A percentile compares a stretch with the other conserved stretches of the same genome.
These are phyloP conservation scores for Amblyjoppa fuscipennis DNA, from an alignment of 2,888 invertebrate species.

Conservation along the genomic window DNA sequence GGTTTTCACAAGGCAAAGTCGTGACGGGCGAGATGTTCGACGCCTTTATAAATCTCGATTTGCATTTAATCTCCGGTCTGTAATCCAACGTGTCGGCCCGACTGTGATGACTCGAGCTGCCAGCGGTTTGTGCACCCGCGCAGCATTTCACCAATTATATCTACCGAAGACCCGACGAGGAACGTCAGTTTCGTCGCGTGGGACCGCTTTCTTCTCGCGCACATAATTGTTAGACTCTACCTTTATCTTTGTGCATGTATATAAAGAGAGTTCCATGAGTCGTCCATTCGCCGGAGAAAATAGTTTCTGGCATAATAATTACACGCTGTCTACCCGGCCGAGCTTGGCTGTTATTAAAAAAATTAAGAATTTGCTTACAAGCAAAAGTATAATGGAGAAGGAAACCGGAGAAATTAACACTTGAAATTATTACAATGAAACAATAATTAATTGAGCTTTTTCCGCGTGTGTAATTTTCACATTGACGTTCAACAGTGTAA, in stretches of 20 bases:
- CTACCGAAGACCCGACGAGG: slow-evolving; percentile 27
- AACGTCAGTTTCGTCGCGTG: slow-evolving; percentile 62
- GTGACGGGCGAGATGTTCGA: slow-evolving; percentile 42
- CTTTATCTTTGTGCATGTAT: slow-evolving; percentile 21
- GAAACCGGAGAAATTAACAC: not conserved
- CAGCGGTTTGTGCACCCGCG: slow-evolving; percentile 48
- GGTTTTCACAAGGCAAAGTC: slow-evolving; percentile 16
- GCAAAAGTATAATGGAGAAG: slow-evolving; percentile 6
- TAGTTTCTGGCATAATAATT: slow-evolving; percentile 56
- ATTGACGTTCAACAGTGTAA: not conserved
- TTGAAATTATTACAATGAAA: not conserved
- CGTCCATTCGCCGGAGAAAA: slow-evolving; percentile 34
- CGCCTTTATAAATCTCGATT: slow-evolving; percentile 53
- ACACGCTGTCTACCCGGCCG: not conserved
- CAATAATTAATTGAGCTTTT: slow-evolving; percentile 1
- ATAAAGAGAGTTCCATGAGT: slow-evolving; percentile 3
- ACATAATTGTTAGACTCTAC: slow-evolving; percentile 38
- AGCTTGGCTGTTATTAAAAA: slow-evolving; percentile 21
- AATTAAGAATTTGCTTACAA: slow-evolving; percentile 6
- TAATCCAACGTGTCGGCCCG: slow-evolving; percentile 36
- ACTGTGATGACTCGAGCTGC: slow-evolving; percentile 25
- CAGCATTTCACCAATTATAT: slow-evolving; percentile 70
- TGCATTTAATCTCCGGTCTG: slow-evolving; percentile 66
- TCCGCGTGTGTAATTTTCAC: slow-evolving; percentile 12
- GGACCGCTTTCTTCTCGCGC: slow-evolving; percentile 68